A percentile compares a stretch with the other conserved stretches of the same genome.
Conservation (phyloP, 2,113 vertebrate species). For the Phrynosoma platyrhinos region DNA sequence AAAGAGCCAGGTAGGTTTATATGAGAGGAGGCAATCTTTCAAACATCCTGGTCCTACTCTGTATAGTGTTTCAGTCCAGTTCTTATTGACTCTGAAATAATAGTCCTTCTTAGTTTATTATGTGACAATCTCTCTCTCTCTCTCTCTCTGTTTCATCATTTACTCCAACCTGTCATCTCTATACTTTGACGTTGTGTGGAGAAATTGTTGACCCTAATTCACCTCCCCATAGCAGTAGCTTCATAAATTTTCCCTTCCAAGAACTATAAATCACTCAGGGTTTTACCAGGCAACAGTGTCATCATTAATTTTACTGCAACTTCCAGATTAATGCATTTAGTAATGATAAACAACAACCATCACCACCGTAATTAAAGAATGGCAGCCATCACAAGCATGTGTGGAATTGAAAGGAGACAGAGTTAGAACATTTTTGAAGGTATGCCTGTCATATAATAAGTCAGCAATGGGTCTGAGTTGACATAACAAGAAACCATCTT, state of each 20-base stretch:
- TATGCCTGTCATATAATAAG: not conserved
- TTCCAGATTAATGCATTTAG: constrained; percentile 61
- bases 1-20: too few species aligned
- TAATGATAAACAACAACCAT: constrained; percentile 48
- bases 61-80: not conserved
- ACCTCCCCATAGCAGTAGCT: constrained; percentile 45
- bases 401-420: constrained; percentile 38
- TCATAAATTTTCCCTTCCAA: constrained; percentile 55
- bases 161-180: constrained; percentile 50
- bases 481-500: not conserved
- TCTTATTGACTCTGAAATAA: constrained; percentile 19
- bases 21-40: too few species aligned
- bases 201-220: constrained; percentile 56
- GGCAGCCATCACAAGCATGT: constrained; percentile 46
- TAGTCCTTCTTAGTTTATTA: not conserved
- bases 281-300: constrained; percentile 17
- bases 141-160: constrained; percentile 44
- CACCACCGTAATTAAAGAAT: constrained; percentile 41
- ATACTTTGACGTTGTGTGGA: constrained; percentile 40
- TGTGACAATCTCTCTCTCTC: not conserved
- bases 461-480: not conserved
- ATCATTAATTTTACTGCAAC: constrained; percentile 59
- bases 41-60: too few species aligned
- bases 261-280: constrained; percentile 56
- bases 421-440: constrained; percentile 17